Percentiles rank a stretch among this genome's conserved stretches.
Evolutionary conservation across 2,113 vertebrate species (phyloP).

Genomic region (Psilopogon haemacephalus): DNA sequence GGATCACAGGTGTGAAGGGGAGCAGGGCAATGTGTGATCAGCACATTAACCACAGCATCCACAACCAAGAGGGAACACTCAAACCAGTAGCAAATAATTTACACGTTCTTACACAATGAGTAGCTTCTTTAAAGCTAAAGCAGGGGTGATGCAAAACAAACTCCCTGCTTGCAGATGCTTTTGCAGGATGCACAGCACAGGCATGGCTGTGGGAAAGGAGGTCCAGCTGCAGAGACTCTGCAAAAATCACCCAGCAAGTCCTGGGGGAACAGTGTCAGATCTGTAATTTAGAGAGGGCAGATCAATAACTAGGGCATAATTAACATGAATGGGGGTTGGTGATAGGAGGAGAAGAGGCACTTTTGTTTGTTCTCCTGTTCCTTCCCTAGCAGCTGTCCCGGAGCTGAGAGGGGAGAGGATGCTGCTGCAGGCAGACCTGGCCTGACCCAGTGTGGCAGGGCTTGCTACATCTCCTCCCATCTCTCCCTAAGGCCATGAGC

Average conservation of each 20-base stretch:
- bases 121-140: not conserved
- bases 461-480: not conserved
- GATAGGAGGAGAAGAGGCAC: not conserved
- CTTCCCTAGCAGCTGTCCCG: not conserved
- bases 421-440: not conserved
- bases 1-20: too few relatives aligned
- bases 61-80: not conserved
- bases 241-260: not conserved
- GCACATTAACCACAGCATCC: not conserved
- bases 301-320: slow-evolving; percentile 21
- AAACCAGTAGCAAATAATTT: not conserved
- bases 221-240: not conserved
- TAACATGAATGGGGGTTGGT: not conserved
- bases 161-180: not conserved
- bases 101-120: not conserved
- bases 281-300: slow-evolving; percentile 15
- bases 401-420: not conserved
- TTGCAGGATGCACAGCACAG: not conserved
- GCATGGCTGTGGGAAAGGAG: not conserved
- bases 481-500: not conserved
- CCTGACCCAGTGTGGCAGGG: not conserved
- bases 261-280: not conserved
- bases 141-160: not conserved
- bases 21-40: not conserved
- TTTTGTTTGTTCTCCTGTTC: not conserved